Base-by-base conservation (phyloP, 2,888 invertebrate species). In the Helobdella robusta region DNA sequence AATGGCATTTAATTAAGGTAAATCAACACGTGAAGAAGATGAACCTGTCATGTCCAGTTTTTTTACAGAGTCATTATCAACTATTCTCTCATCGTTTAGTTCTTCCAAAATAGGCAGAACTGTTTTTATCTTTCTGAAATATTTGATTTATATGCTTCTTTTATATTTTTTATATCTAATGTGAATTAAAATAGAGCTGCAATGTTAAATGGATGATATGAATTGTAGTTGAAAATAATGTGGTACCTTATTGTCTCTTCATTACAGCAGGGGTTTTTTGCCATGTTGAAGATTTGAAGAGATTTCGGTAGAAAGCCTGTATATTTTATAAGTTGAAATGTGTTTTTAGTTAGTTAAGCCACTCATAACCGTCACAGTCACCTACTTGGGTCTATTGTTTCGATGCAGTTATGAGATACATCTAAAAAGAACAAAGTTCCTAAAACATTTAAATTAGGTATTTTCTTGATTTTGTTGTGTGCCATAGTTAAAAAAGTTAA, bases 351-450 rank as follows among this genome's bases (percentile, higher is more conserved):
- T 25, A 23, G 6, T 48, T 18, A 48, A 2, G 25, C 25, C 5
- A 48, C 20, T 48, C 20, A 1, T 48, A 48, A 48, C 2, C 15
- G 25, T 23, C 25, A 23, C 25, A 5, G 25, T 48, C n/a, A n/a
- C 11, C 15, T 23, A 48, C 48, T 25, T 48, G 48, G 48, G 25
- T 48, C 15, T 48, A 48, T 48, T 6, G 48, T 23, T 20, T 48
- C 25, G 30, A 59, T 59, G 18, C 36, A 35, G 59, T 59, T 59
- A 32, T 32, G n/a, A 23, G 59, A 59, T 32, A 59, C n/a, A 59
- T 59, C 59, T 20, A 59, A 32, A 59, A 59, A 59, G 6, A 59
- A 35, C 20, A 59, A 35, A 35, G 35, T 59, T 35, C 20, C 20
- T 20, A 59, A 35, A n/a, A 25, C 4, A 34, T 20, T 35, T 32